Evolutionary conservation across 1,140 invertebrate species (phyloP).

Genomic region (Apis cerana): DNA sequence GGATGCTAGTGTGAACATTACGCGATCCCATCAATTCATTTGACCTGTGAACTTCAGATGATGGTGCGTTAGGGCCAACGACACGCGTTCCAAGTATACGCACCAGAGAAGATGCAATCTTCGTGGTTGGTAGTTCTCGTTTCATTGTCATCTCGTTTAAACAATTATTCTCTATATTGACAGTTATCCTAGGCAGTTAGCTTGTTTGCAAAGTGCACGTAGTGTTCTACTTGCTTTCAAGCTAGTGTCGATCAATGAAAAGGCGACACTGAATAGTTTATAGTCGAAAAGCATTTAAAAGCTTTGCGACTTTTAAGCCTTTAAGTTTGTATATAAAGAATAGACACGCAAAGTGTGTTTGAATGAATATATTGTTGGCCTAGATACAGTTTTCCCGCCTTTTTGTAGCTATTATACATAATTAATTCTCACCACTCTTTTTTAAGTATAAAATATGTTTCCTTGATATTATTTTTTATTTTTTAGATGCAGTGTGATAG

Average conservation of each 20-base stretch:
- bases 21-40: constrained; percentile 50
- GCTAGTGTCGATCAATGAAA: constrained; percentile 36
- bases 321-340: background rate
- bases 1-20: constrained; percentile 24
- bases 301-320: constrained; percentile 8
- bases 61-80: constrained; percentile 56
- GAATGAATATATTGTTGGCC: background rate
- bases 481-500: no score
- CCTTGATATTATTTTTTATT: background rate
- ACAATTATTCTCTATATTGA: constrained; percentile 48
- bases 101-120: constrained; percentile 12
- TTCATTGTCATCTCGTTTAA: constrained; percentile 66
- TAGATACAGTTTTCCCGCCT: background rate
- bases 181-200: background rate
- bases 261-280: constrained; percentile 22
- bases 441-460: background rate
- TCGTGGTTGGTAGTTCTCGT: constrained; percentile 41
- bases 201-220: constrained; percentile 47
- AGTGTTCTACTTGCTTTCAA: constrained; percentile 28
- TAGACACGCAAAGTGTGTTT: background rate
- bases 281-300: constrained; percentile 14
- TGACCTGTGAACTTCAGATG: constrained; percentile 56
- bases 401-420: no score
- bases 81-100: constrained; percentile 43
- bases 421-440: background rate